These are phyloP conservation scores for Danionella dracula DNA, from an alignment of 2,797 vertebrate species.

Conservation along the genomic window DNA sequence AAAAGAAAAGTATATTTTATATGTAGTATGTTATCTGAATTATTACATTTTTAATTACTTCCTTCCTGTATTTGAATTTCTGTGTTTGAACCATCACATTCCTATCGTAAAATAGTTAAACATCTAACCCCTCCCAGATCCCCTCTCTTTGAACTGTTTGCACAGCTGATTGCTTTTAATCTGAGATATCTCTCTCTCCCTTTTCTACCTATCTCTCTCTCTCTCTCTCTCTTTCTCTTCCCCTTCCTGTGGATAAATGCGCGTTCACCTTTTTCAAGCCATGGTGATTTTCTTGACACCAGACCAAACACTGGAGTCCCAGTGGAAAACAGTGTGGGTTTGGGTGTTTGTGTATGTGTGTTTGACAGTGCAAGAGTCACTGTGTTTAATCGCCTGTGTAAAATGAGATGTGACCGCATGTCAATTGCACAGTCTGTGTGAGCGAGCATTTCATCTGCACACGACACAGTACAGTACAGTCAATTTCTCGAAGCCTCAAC, in stretches of 20 bases:
- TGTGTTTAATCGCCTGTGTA: slow-evolving; percentile 31
- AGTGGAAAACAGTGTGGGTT: background rate
- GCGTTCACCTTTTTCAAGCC: slow-evolving; percentile 36
- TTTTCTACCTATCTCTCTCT: too few relatives aligned
- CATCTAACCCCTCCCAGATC: too few relatives aligned
- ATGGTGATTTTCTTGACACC: background rate
- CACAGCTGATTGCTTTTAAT: background rate
- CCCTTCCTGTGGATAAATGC: slow-evolving; percentile 45
- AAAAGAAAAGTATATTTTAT: too few relatives aligned
- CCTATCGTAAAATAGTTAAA: too few relatives aligned
- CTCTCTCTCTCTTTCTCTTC: too few relatives aligned
- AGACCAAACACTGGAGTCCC: background rate
- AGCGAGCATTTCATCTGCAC: slow-evolving; percentile 2
- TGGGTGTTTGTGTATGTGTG: background rate
- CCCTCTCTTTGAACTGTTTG: background rate
- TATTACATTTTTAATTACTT: too few relatives aligned
- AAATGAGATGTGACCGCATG: slow-evolving; percentile 31
- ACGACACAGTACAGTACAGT: background rate
- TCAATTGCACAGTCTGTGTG: slow-evolving; percentile 2
- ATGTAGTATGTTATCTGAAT: too few relatives aligned
- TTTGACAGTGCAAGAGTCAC: background rate
- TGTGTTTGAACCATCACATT: too few relatives aligned
- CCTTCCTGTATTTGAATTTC: too few relatives aligned
- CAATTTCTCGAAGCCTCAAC: too few relatives aligned
- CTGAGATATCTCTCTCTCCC: background rate